Percentiles rank a stretch among this genome's conserved stretches.
These are phyloP conservation scores for Helicoverpa zea DNA, from an alignment of 1,140 invertebrate species.

Conservation along the genomic window DNA sequence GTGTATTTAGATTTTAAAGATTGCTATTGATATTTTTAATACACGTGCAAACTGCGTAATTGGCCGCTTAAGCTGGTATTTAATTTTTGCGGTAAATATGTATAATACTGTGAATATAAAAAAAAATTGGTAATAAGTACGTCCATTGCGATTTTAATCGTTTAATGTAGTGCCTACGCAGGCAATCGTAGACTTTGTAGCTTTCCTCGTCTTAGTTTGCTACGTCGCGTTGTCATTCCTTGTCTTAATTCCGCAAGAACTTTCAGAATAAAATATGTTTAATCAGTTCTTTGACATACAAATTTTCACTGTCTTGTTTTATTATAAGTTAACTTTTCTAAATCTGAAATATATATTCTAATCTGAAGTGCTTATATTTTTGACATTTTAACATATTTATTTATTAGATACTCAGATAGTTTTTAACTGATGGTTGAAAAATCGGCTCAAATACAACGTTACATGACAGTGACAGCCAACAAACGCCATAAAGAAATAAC, in stretches of 20 bases:
- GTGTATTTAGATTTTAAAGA: constrained; percentile 52
- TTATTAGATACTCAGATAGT: too few species aligned
- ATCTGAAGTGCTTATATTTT: too few species aligned
- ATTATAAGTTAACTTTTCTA: too few species aligned
- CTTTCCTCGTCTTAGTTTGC: neutral
- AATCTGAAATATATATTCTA: too few species aligned
- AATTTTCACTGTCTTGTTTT: too few species aligned
- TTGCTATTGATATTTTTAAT: constrained; percentile 31
- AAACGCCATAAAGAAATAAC: too few species aligned
- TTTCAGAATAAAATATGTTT: neutral
- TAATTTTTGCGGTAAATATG: neutral
- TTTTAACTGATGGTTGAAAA: too few species aligned
- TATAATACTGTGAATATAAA: neutral
- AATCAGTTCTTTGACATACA: too few species aligned
- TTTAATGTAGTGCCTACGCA: neutral
- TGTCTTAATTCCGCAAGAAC: neutral
- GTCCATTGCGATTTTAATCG: too few species aligned
- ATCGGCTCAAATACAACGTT: too few species aligned
- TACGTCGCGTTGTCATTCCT: neutral
- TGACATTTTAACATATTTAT: too few species aligned
- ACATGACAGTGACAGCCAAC: too few species aligned
- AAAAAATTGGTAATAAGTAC: neutral
- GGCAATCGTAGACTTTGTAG: neutral
- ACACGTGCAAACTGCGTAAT: constrained; percentile 21
- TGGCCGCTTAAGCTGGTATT: neutral